Evolutionary conservation across 2,797 vertebrate species (phyloP).

Genomic region (Cynodonichthys magdalenae): DNA sequence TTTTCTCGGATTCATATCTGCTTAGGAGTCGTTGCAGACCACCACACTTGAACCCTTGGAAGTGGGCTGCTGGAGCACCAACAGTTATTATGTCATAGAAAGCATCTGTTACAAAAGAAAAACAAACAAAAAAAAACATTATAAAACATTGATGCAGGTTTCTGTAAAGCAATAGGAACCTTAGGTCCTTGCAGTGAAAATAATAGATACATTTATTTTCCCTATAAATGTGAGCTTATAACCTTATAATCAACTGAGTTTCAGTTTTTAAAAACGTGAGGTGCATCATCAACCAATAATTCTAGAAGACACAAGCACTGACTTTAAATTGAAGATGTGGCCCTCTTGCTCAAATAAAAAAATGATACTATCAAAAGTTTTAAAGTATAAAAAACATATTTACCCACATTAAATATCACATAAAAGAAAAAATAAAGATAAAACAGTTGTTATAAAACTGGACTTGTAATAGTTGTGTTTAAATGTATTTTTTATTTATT

Average conservation of each 20-base stretch:
- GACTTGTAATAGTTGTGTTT: too few species aligned
- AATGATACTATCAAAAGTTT: not conserved
- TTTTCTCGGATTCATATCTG: conserved; percentile 93
- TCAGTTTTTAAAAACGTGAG: not conserved
- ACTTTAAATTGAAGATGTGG: conserved; percentile 16
- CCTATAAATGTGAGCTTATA: not conserved
- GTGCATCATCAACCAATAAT: conserved; percentile 3
- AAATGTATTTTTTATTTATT: too few species aligned
- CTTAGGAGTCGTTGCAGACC: conserved; percentile 92
- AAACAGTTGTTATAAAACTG: too few species aligned
- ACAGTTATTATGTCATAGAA: conserved; percentile 95
- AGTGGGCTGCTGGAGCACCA: conserved; percentile 95
- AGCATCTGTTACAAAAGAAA: conserved; percentile 81
- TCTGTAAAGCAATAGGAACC: not conserved
- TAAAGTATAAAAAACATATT: not conserved
- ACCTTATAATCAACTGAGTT: not conserved
- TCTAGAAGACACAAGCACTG: not conserved
- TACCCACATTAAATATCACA: too few species aligned
- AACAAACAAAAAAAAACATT: conserved; percentile 9
- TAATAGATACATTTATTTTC: not conserved
- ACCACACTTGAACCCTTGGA: conserved; percentile 96
- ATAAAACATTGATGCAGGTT: not conserved
- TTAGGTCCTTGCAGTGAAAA: not conserved
- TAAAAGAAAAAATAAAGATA: too few species aligned
- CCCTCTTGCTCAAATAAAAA: conserved; percentile 7